These are phyloP conservation scores for Pangasius macronema DNA, from an alignment of 2,797 vertebrate genomes.

Conservation along the genomic window DNA sequence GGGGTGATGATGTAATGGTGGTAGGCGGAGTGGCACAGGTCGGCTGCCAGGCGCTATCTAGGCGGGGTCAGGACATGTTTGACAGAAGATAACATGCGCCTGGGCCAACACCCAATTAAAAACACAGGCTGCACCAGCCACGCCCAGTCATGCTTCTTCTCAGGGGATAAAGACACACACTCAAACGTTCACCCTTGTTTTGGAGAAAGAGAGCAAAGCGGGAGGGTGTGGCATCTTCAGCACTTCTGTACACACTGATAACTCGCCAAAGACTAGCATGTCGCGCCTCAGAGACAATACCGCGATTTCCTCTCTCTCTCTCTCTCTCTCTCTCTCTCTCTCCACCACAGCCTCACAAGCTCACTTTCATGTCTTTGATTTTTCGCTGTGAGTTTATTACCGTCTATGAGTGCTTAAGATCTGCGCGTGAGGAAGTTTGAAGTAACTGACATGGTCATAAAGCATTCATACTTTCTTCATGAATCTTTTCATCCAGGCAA, in stretches of 20 bases:
- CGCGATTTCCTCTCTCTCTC: neutral
- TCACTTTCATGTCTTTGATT: neutral
- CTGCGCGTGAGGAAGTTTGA: neutral
- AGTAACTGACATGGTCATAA: neutral
- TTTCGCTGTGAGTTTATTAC: neutral
- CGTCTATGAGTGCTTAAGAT: neutral
- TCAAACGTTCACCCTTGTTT: slow-evolving; percentile 8
- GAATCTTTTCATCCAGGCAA: neutral
- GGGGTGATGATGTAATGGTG: slow-evolving; percentile 64
- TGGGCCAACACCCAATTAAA: slow-evolving; percentile 71
- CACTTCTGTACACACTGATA: slow-evolving; percentile 76
- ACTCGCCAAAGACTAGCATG: slow-evolving; percentile 65
- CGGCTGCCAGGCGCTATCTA: slow-evolving; percentile 80
- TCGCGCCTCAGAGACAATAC: neutral
- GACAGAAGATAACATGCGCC: slow-evolving; percentile 81
- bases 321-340: neutral
- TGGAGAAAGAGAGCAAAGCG: slow-evolving; percentile 28
- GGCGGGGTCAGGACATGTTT: slow-evolving; percentile 82
- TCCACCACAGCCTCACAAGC: neutral
- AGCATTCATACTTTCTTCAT: neutral
- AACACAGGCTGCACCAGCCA: slow-evolving; percentile 64
- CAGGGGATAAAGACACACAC: neutral
- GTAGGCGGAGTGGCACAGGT: slow-evolving; percentile 77
- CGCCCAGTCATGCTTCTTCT: slow-evolving; percentile 58
- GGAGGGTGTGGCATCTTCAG: slow-evolving; percentile 47